Base-by-base conservation (phyloP, 2,113 vertebrate genomes). In the Nettapus auritus region DNA sequence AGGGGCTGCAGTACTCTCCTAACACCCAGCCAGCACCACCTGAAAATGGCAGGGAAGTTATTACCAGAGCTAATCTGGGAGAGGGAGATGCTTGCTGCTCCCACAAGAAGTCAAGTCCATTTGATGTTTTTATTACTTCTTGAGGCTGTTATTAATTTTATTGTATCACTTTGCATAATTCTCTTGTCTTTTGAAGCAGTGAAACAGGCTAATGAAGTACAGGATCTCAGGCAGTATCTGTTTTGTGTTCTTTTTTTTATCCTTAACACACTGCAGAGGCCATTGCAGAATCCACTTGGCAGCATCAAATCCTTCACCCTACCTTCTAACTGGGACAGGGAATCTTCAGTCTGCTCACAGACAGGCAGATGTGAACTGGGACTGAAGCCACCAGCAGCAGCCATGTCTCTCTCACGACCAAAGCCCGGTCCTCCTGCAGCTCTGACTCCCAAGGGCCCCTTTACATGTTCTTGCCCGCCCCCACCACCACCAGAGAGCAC, bases 61-160 rank as follows among this genome's bases (percentile, higher is more conserved):
- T 9, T 80, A 42, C 29, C 25, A 53, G 55, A 87, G 63, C 50
- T 89, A 25, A 82, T 66, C 29, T 0, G 0, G 36, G 66, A 89
- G 44, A 50, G 44, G 33, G 29, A 60, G 64, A 50, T 80, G 23
- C 21, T 75, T 15, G 3, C 68, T 94, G 42, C 33, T 69, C 38
- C 69, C 3, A 0, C 33, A 42, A 73, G 69, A 66, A 83, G 1
- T 68, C 66, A 64, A 59, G 77, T 84, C 34, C 34, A 66, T 92
- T 90, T 90, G 69, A 81, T 71, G 77, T 34, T 78, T 86, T 95
- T 94, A 71, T 93, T 93, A 63, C 60, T 92, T 94, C 66, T 93
- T 68, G 66, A 94, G 78, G 53, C 78, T 91, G 70, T 82, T 91
- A 80, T 85, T 97, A 89, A 81, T 81, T 78, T 83, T 82, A 60